Base-by-base conservation (phyloP, 2,888 invertebrate species). In the Papilio gigon region DNA sequence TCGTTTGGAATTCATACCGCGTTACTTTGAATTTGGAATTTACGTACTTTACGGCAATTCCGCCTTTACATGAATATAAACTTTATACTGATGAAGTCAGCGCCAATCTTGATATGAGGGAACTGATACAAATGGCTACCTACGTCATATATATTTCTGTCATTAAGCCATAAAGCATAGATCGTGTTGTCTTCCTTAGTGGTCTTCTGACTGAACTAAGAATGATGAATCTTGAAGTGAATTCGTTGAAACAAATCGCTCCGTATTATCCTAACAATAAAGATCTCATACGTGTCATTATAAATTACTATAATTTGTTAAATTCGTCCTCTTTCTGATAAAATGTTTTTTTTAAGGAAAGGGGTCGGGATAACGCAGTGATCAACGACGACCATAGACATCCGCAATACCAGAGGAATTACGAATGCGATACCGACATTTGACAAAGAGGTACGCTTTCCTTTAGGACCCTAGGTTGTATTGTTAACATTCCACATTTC, bases 31-130 rank as follows among this genome's bases (percentile, higher is more conserved):
- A 50, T 65, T 65, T 53, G 35, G 59, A 20, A 68, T 68, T 65
- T 68, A 47, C 47, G 68, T 50, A 65, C 50, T 68, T 59, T 9
- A 64, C 50, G 27, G 59, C 27, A 50, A 65, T 60, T 60, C 22
- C 47, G 59, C 30, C 53, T 56, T 56, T 30, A 63, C 44, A 17
- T 25, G 44, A 25, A 47, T 56, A 27, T 37, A 40, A 50, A 37
- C 37, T 61, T 20, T 17, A 56, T 30, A 56, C 27, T 30, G 53
- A 56, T 56, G 53, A 56, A 56, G 53, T 56, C 53, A 56, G 53
- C 30, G 53, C 27, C 53, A 56, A 56, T 56, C 27, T 56, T 56
- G 53, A 56, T 56, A 56, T 56, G 53, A n/a, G 30, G 53, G 53
- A 56, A 30, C 30, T 4, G 53, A 30, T 56, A 56, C 53, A 56